These are phyloP conservation scores for Lampris incognitus DNA, from an alignment of 2,113 vertebrate species.

Conservation along the genomic window DNA sequence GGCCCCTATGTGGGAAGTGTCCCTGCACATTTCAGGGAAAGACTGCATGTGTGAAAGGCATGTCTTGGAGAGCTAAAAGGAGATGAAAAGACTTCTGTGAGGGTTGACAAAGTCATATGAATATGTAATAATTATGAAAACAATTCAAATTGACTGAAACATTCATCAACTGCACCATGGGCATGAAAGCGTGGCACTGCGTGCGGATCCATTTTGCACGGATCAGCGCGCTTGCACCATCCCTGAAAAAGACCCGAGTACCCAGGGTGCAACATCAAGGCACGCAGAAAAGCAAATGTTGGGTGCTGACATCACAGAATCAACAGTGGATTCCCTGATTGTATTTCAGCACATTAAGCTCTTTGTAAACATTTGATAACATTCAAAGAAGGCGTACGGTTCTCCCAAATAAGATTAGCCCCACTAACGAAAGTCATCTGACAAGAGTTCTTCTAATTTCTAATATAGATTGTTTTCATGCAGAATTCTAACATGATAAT, in stretches of 20 bases:
- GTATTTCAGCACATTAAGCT: constrained; percentile 80
- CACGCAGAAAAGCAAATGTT: constrained; percentile 14
- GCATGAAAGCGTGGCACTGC: too few species aligned
- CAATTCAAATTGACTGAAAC: too few species aligned
- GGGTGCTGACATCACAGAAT: constrained; percentile 47
- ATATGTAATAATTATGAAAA: too few species aligned
- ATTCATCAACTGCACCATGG: too few species aligned
- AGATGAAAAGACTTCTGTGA: too few species aligned
- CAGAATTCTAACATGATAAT: constrained; percentile 86
- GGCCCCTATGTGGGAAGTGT: too few species aligned
- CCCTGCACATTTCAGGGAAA: too few species aligned
- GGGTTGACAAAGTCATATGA: too few species aligned
- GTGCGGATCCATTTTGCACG: constrained; percentile 1
- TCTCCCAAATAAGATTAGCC: constrained; percentile 74
- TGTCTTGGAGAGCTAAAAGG: too few species aligned
- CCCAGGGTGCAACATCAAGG: constrained; percentile 39
- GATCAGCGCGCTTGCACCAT: too few species aligned
- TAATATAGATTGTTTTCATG: constrained; percentile 87
- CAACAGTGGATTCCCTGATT: constrained; percentile 61
- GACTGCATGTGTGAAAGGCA: too few species aligned
- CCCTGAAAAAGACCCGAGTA: background rate
- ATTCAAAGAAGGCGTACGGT: constrained; percentile 75
- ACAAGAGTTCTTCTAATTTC: constrained; percentile 82
- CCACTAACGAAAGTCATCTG: constrained; percentile 82
- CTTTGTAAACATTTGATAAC: constrained; percentile 84